phyloP scores from a whole-genome alignment of 2,113 vertebrate species.

The Agapornis roseicollis region DNA sequence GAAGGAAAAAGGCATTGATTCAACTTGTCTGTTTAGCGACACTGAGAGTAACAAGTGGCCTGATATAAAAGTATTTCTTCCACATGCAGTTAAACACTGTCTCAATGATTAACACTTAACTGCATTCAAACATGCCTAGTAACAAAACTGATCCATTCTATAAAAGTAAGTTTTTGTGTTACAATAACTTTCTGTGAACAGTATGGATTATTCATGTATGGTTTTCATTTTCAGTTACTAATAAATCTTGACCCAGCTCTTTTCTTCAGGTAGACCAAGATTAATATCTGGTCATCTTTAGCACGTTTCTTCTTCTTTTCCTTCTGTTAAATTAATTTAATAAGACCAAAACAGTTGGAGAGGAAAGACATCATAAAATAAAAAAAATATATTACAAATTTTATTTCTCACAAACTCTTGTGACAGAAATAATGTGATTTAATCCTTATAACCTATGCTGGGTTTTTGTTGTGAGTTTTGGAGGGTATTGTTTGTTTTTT shows the following conservation, averaged over 20 bases:
- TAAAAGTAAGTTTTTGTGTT: background rate
- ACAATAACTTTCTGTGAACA: background rate
- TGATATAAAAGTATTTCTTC: background rate
- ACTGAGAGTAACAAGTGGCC: background rate
- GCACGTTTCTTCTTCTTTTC: background rate
- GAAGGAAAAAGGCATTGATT: background rate
- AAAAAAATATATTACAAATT: background rate
- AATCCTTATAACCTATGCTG: background rate
- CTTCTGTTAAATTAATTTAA: background rate
- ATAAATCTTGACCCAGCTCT: background rate
- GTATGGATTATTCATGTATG: background rate
- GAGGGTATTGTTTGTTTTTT: background rate
- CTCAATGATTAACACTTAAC: background rate
- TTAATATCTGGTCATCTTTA: background rate
- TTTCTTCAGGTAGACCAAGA: background rate
- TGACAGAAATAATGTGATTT: background rate
- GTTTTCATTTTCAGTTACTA: background rate
- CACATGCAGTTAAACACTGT: accelerated
- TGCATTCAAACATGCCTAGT: background rate
- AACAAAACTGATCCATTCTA: background rate
- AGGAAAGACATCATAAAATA: background rate
- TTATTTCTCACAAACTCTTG: background rate
- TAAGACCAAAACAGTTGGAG: background rate
- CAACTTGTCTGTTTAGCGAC: background rate
- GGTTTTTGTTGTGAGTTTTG: background rate